Evolutionary conservation across 2,888 invertebrate species (phyloP), one percentile per base, ranked within the genome.

Genomic region (Zygaena filipendulae): DNA sequence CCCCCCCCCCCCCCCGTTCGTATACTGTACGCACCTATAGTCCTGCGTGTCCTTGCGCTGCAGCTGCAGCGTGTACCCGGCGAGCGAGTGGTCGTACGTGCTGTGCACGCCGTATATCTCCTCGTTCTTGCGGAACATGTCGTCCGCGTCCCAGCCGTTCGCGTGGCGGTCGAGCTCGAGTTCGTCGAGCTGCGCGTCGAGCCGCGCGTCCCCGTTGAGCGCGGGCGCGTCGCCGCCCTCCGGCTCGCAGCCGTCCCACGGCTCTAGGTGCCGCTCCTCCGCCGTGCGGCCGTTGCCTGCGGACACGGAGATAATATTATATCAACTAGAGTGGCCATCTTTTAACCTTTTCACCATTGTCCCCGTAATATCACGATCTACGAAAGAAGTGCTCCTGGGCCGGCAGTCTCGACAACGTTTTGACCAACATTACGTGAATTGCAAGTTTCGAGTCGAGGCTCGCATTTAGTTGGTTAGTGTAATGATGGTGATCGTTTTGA

Each of bases 121-220:
- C 62, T 94, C 93, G 74, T 97, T 97, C 62, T 90, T 92, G 41
- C 89, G 84, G 74, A 98, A 98, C 97, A 98, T 98, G 46, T 97
- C 97, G 64, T 91, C 88, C 2, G 91, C 90, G 80, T 96, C 94
- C 97, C 98, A 98, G 33, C 97, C 97, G 81, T 95, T 95, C 69
- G 88, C 85, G 42, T 86, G 85, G 44, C 86, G 83, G 54, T 91
- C 91, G 32, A 91, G 66, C 43, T 87, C 86, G 29, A 89, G 61
- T 46, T 90, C 90, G 23, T 86, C 86, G 32, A 86, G 81, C n/a
- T n/a, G n/a, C n/a, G n/a, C n/a, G n/a, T n/a, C n/a, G 32, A 86
- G 81, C 13, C 84, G 81, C 24, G 83, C 81, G 49, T 75, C 82
- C 7, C 84, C 85, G 61, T 85, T 84, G 13, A 83, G 61, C 50